Evolutionary conservation across 2,113 vertebrate genomes (phyloP).

Genomic region (Nothoprocta pentlandii): DNA sequence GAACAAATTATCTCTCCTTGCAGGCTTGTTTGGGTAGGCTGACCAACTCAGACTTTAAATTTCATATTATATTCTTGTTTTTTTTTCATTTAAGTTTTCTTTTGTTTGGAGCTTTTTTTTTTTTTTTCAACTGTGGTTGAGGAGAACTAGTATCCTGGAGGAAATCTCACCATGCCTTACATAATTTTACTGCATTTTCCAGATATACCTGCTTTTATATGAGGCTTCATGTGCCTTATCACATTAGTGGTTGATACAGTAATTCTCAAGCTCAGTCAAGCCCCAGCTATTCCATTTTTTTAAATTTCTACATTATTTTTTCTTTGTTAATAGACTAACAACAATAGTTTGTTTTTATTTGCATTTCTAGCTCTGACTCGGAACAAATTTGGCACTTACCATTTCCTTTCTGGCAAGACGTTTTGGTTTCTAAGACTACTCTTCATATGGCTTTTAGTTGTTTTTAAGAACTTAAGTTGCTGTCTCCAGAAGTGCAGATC

Average conservation of each 20-base stretch:
- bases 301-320: neutral
- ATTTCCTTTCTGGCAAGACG: neutral
- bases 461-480: neutral
- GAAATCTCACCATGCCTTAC: neutral
- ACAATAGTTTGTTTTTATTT: neutral
- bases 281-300: neutral
- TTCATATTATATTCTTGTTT: neutral
- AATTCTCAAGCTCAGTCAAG: neutral
- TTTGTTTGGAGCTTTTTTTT: neutral
- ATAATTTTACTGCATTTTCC: neutral
- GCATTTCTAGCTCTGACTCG: neutral
- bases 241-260: neutral
- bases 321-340: neutral
- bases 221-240: neutral
- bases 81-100: neutral
- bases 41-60: neutral
- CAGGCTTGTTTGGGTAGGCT: slow-evolving; percentile 38
- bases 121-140: neutral
- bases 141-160: neutral
- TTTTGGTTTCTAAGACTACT: neutral
- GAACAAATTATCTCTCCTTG: slow-evolving; percentile 59
- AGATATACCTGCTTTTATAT: neutral
- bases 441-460: neutral
- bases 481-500: neutral
- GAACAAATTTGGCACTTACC: neutral